Evolutionary conservation across 2,113 vertebrate species (phyloP).

Genomic region (Ancistrus triradiatus): DNA sequence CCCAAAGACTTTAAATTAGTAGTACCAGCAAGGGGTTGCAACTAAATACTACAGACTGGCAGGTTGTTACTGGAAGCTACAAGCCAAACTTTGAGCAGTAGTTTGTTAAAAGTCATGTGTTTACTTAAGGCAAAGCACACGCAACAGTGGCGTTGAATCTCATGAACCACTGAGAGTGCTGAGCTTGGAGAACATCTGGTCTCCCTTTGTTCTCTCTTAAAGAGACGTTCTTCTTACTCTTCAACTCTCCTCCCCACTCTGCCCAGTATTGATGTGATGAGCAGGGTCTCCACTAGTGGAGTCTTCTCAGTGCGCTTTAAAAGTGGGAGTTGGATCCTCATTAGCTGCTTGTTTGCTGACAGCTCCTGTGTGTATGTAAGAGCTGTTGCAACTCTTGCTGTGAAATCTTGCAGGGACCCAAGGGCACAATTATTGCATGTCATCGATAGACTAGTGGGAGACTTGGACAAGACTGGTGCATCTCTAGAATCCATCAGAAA

Average conservation of each 20-base stretch:
- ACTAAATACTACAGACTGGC: slow-evolving; percentile 28
- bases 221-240: slow-evolving; percentile 22
- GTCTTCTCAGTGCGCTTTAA: slow-evolving; percentile 59
- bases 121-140: slow-evolving; percentile 43
- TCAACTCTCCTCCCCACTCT: neutral
- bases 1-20: slow-evolving; percentile 37
- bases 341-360: slow-evolving; percentile 57
- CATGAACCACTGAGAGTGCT: slow-evolving; percentile 42
- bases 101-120: slow-evolving; percentile 45
- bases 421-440: slow-evolving; percentile 48
- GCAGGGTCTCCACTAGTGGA: slow-evolving; percentile 46
- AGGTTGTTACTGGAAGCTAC: slow-evolving; percentile 44
- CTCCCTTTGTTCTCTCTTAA: slow-evolving; percentile 41
- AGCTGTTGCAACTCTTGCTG: slow-evolving; percentile 40
- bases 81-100: slow-evolving; percentile 19
- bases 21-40: neutral
- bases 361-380: slow-evolving; percentile 46
- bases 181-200: slow-evolving; percentile 53
- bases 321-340: slow-evolving; percentile 62
- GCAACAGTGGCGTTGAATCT: slow-evolving; percentile 47
- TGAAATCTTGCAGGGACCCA: slow-evolving; percentile 48
- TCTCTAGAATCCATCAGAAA: slow-evolving; percentile 27
- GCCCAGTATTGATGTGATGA: slow-evolving; percentile 43
- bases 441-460: slow-evolving; percentile 47
- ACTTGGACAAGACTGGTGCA: slow-evolving; percentile 34